phyloP scores from a whole-genome alignment of 2,797 vertebrate species.

The Chromis chromis region DNA sequence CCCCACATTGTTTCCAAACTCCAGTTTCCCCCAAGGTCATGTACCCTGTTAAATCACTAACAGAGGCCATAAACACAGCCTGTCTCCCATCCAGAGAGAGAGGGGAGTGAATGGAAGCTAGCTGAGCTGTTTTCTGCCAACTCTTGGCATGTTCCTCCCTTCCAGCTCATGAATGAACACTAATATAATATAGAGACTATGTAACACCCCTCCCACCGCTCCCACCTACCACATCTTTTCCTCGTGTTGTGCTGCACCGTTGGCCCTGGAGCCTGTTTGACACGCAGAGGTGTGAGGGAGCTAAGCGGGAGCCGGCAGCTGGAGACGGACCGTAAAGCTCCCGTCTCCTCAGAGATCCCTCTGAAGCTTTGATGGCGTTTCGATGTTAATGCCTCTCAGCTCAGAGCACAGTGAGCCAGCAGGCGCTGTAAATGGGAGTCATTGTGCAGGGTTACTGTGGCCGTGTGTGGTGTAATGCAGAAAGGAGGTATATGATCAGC shows the following conservation, averaged over 20 bases:
- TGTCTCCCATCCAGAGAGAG: slow-evolving; percentile 37
- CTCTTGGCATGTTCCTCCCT: slow-evolving; percentile 51
- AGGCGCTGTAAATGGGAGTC: slow-evolving; percentile 66
- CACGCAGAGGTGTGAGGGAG: slow-evolving; percentile 55
- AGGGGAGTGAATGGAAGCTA: slow-evolving; percentile 48
- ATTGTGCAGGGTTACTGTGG: slow-evolving; percentile 59
- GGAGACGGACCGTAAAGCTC: slow-evolving; percentile 61
- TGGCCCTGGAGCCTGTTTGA: slow-evolving; percentile 36
- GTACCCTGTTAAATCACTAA: slow-evolving; percentile 70
- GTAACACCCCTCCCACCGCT: slow-evolving; percentile 36
- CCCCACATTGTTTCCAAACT: slow-evolving; percentile 70
- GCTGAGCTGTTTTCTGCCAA: slow-evolving; percentile 47
- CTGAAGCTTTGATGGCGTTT: slow-evolving; percentile 65
- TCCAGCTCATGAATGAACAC: slow-evolving; percentile 70
- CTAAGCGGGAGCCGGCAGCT: slow-evolving; percentile 32
- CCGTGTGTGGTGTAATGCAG: slow-evolving; percentile 57
- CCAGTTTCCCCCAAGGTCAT: slow-evolving; percentile 59
- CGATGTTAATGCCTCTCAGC: slow-evolving; percentile 55
- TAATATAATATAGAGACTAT: slow-evolving; percentile 63
- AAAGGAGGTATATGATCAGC: slow-evolving; percentile 45
- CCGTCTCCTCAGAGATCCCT: slow-evolving; percentile 61
- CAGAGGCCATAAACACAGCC: slow-evolving; percentile 67
- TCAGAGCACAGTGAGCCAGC: slow-evolving; percentile 27
- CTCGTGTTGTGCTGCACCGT: not conserved
- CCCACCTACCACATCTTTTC: slow-evolving; percentile 30